Evolutionary conservation across 53 echinoderm and acorn worm genomes (phyloP).

Genomic region (Stichopus horrens): DNA sequence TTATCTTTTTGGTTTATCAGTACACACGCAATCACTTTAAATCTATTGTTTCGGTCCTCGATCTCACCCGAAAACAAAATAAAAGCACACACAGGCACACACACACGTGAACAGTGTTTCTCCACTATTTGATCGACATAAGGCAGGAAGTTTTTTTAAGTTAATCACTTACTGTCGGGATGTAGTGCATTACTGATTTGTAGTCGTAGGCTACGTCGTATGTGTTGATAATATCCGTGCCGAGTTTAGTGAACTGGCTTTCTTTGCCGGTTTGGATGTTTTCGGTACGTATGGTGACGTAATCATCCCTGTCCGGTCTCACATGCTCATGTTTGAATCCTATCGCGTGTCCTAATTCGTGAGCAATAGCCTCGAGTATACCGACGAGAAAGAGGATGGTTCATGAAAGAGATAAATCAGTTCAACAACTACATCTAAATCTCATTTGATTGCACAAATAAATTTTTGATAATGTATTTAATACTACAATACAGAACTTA

Average conservation of each 20-base stretch:
- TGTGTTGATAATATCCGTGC: not conserved
- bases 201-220: constrained; percentile 32
- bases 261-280: not conserved
- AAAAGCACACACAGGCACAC: too few relatives aligned
- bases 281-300: not conserved
- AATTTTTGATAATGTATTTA: not conserved
- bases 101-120: too few relatives aligned
- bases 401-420: not conserved
- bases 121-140: too few relatives aligned
- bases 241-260: not conserved
- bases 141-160: too few relatives aligned
- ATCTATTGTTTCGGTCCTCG: too few relatives aligned
- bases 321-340: constrained; percentile 24
- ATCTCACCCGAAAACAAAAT: too few relatives aligned
- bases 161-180: not conserved
- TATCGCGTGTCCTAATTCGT: constrained; percentile 39
- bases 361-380: not conserved
- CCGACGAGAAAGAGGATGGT: not conserved
- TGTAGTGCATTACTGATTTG: constrained; percentile 30
- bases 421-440: too few relatives aligned
- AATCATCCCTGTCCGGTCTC: constrained; percentile 15
- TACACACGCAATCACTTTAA: too few relatives aligned
- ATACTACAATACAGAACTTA: not conserved
- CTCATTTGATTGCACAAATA: too few relatives aligned
- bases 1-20: too few relatives aligned